A percentile compares a stretch with the other conserved stretches of the same genome.
Evolutionary conservation across 2,797 vertebrate species (phyloP).

Genomic region (Fundulus diaphanus): DNA sequence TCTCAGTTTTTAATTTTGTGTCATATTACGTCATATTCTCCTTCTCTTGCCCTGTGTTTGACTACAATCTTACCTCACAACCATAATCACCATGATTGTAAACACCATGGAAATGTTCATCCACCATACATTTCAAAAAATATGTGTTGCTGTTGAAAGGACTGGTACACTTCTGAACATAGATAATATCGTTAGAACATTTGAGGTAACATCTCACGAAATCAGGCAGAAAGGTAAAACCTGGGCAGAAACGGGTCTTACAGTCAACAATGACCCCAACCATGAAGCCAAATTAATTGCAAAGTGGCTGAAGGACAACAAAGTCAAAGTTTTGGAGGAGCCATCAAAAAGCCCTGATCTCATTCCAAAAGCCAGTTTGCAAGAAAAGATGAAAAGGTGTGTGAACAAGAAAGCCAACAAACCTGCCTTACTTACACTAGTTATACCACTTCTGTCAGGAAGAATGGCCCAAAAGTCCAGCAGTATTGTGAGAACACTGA

Average conservation of each 20-base stretch:
- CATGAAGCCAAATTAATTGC: not conserved
- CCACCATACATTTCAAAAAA: no score
- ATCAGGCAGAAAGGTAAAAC: not conserved
- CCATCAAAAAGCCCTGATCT: no score
- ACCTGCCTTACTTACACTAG: not conserved
- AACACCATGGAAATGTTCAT: no score
- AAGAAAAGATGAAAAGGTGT: not conserved
- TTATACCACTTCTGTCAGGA: not conserved
- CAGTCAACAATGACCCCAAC: not conserved
- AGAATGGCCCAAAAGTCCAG: not conserved
- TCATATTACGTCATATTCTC: conserved; percentile 1
- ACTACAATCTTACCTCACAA: conserved; percentile 28
- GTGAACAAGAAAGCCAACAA: not conserved
- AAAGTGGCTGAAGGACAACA: no score
- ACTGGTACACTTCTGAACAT: no score
- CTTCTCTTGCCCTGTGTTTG: conserved; percentile 30
- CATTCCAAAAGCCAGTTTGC: not conserved
- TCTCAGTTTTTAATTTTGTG: conserved; percentile 13
- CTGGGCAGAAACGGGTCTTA: not conserved
- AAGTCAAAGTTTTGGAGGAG: no score
- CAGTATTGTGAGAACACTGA: not conserved
- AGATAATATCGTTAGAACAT: not conserved
- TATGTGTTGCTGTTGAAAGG: no score
- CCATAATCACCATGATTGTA: no score
- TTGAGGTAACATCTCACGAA: not conserved